These are phyloP conservation scores for Pandemis corylana DNA, from an alignment of 2,888 invertebrate species.

Conservation along the genomic window DNA sequence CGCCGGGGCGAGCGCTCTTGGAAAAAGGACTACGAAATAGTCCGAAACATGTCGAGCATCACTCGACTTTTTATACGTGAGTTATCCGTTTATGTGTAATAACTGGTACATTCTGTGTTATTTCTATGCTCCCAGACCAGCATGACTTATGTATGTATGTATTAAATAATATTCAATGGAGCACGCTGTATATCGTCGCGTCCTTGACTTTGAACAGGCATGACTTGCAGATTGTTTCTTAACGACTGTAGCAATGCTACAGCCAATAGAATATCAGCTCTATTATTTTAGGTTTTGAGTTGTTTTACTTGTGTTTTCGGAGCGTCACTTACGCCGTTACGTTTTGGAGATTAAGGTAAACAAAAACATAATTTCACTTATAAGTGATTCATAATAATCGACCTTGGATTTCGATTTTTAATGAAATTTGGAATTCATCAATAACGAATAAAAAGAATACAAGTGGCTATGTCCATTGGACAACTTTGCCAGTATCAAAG, in stretches of 20 bases:
- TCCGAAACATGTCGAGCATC: too few species aligned
- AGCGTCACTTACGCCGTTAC: not conserved
- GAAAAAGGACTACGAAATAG: too few species aligned
- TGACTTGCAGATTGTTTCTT: constrained; percentile 4
- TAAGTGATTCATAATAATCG: not conserved
- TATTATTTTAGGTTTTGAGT: not conserved
- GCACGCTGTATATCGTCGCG: not conserved
- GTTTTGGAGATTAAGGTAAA: not conserved
- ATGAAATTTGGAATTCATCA: not conserved
- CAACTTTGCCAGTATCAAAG: too few species aligned
- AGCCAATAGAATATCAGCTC: not conserved
- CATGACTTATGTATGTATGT: too few species aligned
- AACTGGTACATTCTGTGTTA: too few species aligned
- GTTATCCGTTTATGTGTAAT: too few species aligned
- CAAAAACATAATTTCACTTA: not conserved
- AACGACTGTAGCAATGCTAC: not conserved
- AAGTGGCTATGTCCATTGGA: too few species aligned
- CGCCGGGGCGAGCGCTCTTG: too few species aligned
- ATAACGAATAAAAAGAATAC: not conserved
- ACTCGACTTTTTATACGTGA: too few species aligned
- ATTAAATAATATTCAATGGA: not conserved
- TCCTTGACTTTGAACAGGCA: constrained; percentile 11
- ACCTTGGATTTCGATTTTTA: not conserved
- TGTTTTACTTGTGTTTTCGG: not conserved
- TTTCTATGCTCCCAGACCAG: too few species aligned